Base-by-base conservation (phyloP, 2,797 vertebrate genomes). In the Dipus sagitta region DNA sequence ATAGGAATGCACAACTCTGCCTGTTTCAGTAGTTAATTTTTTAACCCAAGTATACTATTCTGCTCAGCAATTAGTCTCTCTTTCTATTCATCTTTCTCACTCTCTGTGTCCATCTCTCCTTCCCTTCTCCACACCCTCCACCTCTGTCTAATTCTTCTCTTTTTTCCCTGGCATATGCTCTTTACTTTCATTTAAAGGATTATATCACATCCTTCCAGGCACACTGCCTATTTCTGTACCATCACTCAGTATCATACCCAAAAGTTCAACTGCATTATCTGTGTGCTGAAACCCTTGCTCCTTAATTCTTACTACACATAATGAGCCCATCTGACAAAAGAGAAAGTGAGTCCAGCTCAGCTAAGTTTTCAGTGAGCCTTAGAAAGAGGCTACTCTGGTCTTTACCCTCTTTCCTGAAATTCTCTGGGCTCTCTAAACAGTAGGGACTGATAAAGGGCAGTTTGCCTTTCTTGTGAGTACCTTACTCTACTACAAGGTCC, bases 51-150 rank as follows among this genome's bases (percentile, higher is more conserved):
- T 34, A 34, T n/a, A 28, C 28, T 79, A 47, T 18, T 76, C 11
- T 42, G 26, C 54, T 81, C 54, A 82, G 2, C 42, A 92, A 23
- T 64, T 65, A 28, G 13, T 52, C 7, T 76, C 1, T 18, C 14
- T 17, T 9, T n/a, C 47, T 21, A 2, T 24, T 4, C 17, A 10
- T 8, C 58, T 26, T 21, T 38, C 9, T 2, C 13, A 7, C 2
- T 26, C 6, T 38, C 32, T 30, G 21, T 4, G 6, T 70, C 78
- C 32, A 14, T n/a, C 3, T 47, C 32, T 62, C 13, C 23, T 62
- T 1, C 28, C 64, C 28, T 47, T 28, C 11, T 32, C 18, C 6
- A n/a, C 14, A 23, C 0, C 4, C 21, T 38, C 1, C 30, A 8
- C 23, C 10, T 70, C n/a, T n/a, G 24, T 28, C 7, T 24, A n/a